A percentile compares a stretch with the other conserved stretches of the same genome.
Evolutionary conservation across 2,797 vertebrate species (phyloP).

Genomic region (Pelobates cultripes): DNA sequence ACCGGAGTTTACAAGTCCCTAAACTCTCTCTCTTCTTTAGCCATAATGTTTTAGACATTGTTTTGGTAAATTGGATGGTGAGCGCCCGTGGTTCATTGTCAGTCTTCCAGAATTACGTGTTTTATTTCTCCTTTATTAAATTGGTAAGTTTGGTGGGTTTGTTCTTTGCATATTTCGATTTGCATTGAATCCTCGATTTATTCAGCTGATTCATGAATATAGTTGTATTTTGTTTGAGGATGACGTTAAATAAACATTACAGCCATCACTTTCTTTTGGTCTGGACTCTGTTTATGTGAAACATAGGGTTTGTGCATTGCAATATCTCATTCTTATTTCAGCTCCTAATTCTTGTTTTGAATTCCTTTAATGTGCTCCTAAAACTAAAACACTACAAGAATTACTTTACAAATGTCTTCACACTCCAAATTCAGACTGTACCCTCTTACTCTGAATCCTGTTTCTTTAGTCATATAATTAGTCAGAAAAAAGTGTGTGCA

Average conservation of each 20-base stretch:
- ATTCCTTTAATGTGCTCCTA: too few species aligned
- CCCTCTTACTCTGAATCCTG: too few species aligned
- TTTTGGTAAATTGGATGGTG: slow-evolving; percentile 27
- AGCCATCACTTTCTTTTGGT: neutral
- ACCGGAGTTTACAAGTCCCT: slow-evolving; percentile 1
- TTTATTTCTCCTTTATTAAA: slow-evolving; percentile 18
- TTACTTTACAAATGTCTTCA: too few species aligned
- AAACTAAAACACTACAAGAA: too few species aligned
- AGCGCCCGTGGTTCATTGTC: neutral
- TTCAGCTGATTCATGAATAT: slow-evolving; percentile 31
- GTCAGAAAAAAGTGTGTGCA: too few species aligned
- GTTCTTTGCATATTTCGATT: slow-evolving; percentile 29
- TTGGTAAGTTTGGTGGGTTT: slow-evolving; percentile 17
- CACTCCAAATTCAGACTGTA: too few species aligned
- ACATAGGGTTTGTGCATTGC: too few species aligned
- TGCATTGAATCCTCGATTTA: slow-evolving; percentile 29
- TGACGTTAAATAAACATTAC: slow-evolving; percentile 27
- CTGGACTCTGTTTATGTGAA: neutral
- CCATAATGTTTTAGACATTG: slow-evolving; percentile 12
- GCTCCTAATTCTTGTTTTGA: too few species aligned
- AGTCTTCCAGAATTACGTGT: slow-evolving; percentile 29
- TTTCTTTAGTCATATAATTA: too few species aligned
- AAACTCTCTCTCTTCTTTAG: slow-evolving; percentile 5
- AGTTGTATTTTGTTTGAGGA: slow-evolving; percentile 28
- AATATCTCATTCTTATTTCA: too few species aligned